Evolutionary conservation across 1,140 invertebrate species (phyloP).

Genomic region (Aphaenogaster ashmeadi): DNA sequence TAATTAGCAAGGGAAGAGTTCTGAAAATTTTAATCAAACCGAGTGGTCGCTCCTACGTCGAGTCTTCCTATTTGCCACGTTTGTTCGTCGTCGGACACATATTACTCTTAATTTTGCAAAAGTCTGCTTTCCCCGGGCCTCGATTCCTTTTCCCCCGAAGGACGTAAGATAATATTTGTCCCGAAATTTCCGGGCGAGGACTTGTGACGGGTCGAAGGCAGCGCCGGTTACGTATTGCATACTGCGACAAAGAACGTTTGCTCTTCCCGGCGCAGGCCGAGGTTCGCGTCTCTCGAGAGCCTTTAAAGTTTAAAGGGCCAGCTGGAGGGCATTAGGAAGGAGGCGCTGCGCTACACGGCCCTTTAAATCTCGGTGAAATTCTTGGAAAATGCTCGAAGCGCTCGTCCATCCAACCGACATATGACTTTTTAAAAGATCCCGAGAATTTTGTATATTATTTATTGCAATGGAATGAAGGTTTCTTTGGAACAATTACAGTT

Average conservation of each 20-base stretch:
- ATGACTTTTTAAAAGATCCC: slow-evolving; percentile 17
- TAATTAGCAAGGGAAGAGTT: slow-evolving; percentile 59
- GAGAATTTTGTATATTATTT: slow-evolving; percentile 34
- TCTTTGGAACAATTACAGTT: background rate
- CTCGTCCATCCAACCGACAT: background rate
- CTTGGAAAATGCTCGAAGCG: slow-evolving; percentile 1
- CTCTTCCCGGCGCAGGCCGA: slow-evolving; percentile 39
- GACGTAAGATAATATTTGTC: slow-evolving; percentile 54
- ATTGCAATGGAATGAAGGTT: background rate
- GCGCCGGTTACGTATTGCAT: slow-evolving; percentile 42
- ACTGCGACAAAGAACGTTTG: slow-evolving; percentile 53
- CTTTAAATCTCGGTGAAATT: slow-evolving; percentile 60
- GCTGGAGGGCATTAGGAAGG: slow-evolving; percentile 2
- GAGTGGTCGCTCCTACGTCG: slow-evolving; percentile 36
- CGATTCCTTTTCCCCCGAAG: slow-evolving; percentile 18
- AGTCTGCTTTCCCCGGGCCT: background rate
- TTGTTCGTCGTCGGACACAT: slow-evolving; percentile 42
- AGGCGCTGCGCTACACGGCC: background rate
- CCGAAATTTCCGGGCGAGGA: slow-evolving; percentile 46
- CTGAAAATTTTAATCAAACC: slow-evolving; percentile 63
- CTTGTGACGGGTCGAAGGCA: slow-evolving; percentile 33
- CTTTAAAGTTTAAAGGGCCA: slow-evolving; percentile 72
- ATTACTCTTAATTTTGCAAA: slow-evolving; percentile 57
- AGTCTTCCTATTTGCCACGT: slow-evolving; percentile 41
- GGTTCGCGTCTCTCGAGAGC: background rate